Evolutionary conservation across 2,113 vertebrate species (phyloP), one percentile per base, ranked within the genome.

Genomic region (Urocolius indicus): DNA sequence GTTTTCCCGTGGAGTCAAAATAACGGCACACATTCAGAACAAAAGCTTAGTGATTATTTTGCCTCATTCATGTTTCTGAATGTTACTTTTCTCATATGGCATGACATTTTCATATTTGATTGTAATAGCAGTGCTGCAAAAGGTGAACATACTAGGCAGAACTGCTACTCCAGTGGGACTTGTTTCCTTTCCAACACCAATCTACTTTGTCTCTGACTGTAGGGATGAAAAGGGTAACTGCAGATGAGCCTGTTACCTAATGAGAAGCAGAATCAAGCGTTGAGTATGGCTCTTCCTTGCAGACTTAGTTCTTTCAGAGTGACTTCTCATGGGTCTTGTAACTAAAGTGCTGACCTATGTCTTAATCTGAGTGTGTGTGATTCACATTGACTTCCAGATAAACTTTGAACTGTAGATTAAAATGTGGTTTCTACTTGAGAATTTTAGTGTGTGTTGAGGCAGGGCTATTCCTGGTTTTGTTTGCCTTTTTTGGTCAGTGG

Each of bases 121-220:
- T 81, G 3, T 23, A 32, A 32, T 5, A n/a, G 12, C 8, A 36
- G 4, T 45, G 8, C 57, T 82, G 23, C 10, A 68, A 52, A 84
- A 45, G 24, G 23, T 32, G 21, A 65, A 34, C 16, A 18, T 68
- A 46, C 8, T 38, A 11, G 29, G 48, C 34, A 72, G 16, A 69
- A 79, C 38, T 0, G 0, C 24, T 63, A 32, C 57, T 49, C 29
- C 2, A 7, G 23, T 3, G 5, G 34, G 12, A 49, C 23, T 10
- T 0, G 0, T 66, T 65, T n/a, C n/a, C 16, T 32, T 57, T 91
- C 41, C 22, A 41, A 58, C 17, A 24, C 6, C 2, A 13, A 17
- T 59, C 11, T 65, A 16, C 26, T 87, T 72, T 66, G n/a, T 16
- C 24, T 9, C 30, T 61, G 6, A 32, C 16, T 3, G 0, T 21